These are phyloP conservation scores for Resseliella maxima DNA, from an alignment of 2,888 invertebrate species.

Conservation along the genomic window DNA sequence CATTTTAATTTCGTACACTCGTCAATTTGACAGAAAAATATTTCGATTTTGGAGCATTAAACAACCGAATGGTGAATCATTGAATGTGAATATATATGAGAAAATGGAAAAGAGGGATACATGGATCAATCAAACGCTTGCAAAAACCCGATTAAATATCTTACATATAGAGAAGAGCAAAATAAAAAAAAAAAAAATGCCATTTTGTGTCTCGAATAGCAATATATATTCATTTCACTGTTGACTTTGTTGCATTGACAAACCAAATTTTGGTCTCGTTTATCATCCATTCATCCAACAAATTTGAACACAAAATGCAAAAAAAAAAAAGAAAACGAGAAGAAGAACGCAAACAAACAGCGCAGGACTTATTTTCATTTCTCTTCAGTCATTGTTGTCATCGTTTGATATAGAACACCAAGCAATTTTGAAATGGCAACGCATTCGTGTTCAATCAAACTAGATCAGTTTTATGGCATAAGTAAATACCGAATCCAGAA, in stretches of 20 bases:
- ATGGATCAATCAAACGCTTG: conserved; percentile 23
- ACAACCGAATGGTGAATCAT: no score
- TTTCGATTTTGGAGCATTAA: background rate
- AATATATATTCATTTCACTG: background rate
- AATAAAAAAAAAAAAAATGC: background rate
- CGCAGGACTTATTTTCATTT: background rate
- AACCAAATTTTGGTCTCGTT: background rate
- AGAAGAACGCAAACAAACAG: no score
- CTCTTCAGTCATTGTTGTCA: background rate
- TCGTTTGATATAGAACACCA: background rate
- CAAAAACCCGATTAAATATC: conserved; percentile 7
- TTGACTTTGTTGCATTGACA: background rate
- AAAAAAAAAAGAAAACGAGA: no score
- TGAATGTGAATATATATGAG: no score
- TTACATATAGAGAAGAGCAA: no score
- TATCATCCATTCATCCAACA: no score
- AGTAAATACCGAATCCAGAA: background rate
- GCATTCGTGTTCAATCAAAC: conserved; percentile 24
- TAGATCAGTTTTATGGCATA: conserved; percentile 30
- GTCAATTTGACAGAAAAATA: conserved; percentile 47
- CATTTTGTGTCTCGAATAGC: conserved; percentile 8
- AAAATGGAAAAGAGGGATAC: background rate
- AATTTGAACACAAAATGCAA: background rate
- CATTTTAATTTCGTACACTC: conserved; percentile 16
- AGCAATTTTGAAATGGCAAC: background rate